These are phyloP conservation scores for Zenarchopterus dispar DNA, from an alignment of 2,797 vertebrate species.

Conservation along the genomic window DNA sequence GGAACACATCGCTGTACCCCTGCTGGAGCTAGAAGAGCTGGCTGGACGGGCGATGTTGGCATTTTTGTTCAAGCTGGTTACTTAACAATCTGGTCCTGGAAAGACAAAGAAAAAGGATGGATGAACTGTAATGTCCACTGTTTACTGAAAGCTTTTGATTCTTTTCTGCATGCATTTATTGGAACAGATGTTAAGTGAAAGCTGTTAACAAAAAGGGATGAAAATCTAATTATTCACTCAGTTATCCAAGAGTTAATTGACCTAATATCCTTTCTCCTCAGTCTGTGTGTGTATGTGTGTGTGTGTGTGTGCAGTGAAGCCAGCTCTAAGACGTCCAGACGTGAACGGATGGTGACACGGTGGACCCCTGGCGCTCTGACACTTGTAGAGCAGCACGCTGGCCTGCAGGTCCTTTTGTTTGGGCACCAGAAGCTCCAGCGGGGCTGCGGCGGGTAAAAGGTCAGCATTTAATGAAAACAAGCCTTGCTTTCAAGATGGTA, in stretches of 20 bases:
- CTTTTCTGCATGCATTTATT: background rate
- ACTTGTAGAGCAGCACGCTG: slow-evolving; percentile 64
- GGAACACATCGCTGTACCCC: too few species aligned
- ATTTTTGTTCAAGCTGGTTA: too few species aligned
- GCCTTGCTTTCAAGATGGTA: slow-evolving; percentile 77
- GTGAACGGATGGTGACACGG: slow-evolving; percentile 65
- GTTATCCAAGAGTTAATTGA: slow-evolving; percentile 32
- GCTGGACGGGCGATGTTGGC: too few species aligned
- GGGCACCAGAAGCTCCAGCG: slow-evolving; percentile 47
- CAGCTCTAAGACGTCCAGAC: slow-evolving; percentile 59
- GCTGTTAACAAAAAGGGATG: slow-evolving; percentile 9
- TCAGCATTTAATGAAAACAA: slow-evolving; percentile 43
- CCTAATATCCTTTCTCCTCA: slow-evolving; percentile 3
- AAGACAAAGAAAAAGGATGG: too few species aligned
- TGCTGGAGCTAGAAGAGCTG: too few species aligned
- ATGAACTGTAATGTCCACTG: too few species aligned
- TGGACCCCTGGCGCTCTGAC: slow-evolving; percentile 47
- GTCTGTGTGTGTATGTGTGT: slow-evolving; percentile 31
- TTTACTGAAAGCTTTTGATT: too few species aligned
- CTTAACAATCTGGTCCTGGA: too few species aligned
- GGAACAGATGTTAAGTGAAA: slow-evolving; percentile 57
- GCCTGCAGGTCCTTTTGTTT: slow-evolving; percentile 73
- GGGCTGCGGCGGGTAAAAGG: slow-evolving; percentile 68
- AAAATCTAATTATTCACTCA: slow-evolving; percentile 41
- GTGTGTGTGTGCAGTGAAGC: slow-evolving; percentile 55